Evolutionary conservation across 2,797 vertebrate species (phyloP), one percentile per base, ranked within the genome.

Genomic region (Sebastes diaconus): DNA sequence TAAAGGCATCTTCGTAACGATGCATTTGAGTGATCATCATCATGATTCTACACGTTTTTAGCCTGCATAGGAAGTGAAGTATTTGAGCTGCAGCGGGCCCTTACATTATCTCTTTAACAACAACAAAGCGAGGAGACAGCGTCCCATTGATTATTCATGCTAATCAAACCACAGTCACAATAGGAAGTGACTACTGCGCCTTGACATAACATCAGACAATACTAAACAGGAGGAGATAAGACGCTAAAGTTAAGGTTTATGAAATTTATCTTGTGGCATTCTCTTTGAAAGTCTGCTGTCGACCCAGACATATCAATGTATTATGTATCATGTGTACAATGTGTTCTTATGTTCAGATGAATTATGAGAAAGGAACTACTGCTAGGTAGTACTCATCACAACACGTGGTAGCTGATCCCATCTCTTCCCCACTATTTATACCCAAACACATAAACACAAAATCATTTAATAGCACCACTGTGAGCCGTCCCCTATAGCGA

Each of bases 71-170:
- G 29, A 73, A 73, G 24, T 25, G 29, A 32, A 77, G 64, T 34
- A 66, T 77, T 29, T 68, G 11, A 88, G 73, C 39, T 68, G 50
- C 25, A 24, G 29, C 3, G 1, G 36, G 52, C 3, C 32, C n/a
- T 79, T 42, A 63, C 24, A 73, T 65, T 58, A 76, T 70, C 34
- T 73, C 10, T 42, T 79, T 73, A 22, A 50, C 67, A 20, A 80
- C 69, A 82, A 79, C 68, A 65, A 77, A 71, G 27, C 52, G 36
- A 75, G 60, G 25, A 88, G 64, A 79, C 75, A 69, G 63, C 46
- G 36, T 52, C 46, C 8, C n/a, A 85, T 55, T 80, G 42, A 74
- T 85, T 82, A 84, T 87, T 83, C 57, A 84, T 82, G 61, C 14
- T 73, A 50, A 87, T 82, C 75, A 66, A 46, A 61, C 3, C 52